phyloP scores from a whole-genome alignment of 2,797 vertebrate genomes.

The Typhlichthys subterraneus region DNA sequence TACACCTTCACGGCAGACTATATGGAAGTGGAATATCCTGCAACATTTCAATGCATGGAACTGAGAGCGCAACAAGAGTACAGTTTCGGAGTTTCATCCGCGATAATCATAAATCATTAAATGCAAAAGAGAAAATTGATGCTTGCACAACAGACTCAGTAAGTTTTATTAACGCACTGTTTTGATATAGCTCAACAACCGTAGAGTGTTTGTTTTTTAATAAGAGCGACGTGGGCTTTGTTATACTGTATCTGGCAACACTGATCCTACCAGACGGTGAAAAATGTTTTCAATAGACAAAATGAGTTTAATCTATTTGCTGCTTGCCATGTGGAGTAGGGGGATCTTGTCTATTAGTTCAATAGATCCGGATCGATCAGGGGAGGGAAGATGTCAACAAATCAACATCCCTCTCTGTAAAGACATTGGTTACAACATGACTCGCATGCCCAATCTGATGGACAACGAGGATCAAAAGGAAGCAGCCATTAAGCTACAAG shows the following conservation, averaged over 20 bases:
- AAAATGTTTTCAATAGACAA: constrained; percentile 62
- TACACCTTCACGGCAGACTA: constrained; percentile 12
- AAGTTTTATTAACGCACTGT: constrained; percentile 40
- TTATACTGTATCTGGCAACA: constrained; percentile 20
- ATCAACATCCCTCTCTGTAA: constrained; percentile 94
- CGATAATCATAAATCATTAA: constrained; percentile 42
- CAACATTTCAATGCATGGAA: constrained; percentile 58
- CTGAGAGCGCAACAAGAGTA: constrained; percentile 28
- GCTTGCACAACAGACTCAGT: constrained; percentile 45
- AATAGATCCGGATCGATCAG: constrained; percentile 88
- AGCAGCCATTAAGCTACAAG: constrained; percentile 93
- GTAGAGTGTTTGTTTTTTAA: constrained; percentile 27
- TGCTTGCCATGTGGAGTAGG: constrained; percentile 59
- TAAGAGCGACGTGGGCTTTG: constrained; percentile 33
- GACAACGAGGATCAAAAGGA: constrained; percentile 93
- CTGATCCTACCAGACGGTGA: constrained; percentile 35
- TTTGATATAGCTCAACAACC: constrained; percentile 12
- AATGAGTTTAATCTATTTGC: constrained; percentile 48
- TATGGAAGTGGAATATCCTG: neutral
- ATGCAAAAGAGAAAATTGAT: constrained; percentile 35
- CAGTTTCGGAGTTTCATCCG: constrained; percentile 26
- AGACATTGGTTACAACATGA: constrained; percentile 98
- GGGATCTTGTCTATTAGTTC: constrained; percentile 86
- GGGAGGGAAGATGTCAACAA: constrained; percentile 91
- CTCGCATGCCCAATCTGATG: constrained; percentile 97